Conservation (phyloP, 1,140 invertebrate genomes). For the Phymastichus coffea region DNA sequence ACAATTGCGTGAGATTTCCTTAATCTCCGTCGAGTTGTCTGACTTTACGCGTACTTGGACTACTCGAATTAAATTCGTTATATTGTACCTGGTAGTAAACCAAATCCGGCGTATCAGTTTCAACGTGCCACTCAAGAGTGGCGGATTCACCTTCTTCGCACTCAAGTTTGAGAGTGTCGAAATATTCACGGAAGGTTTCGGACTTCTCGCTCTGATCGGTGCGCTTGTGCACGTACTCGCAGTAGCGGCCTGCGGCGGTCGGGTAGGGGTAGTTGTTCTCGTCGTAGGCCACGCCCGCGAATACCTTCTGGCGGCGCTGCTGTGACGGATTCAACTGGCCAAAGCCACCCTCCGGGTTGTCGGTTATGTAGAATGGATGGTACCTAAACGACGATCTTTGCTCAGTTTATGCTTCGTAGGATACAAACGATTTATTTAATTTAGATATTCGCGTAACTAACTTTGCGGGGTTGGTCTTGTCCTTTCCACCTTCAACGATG, state of each 20-base stretch:
- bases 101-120: constrained; percentile 74
- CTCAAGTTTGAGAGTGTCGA: constrained; percentile 70
- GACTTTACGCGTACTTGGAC: too few relatives aligned
- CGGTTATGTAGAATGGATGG: constrained; percentile 93
- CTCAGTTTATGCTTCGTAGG: not conserved
- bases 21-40: too few relatives aligned
- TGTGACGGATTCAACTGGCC: constrained; percentile 72
- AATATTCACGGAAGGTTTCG: constrained; percentile 74
- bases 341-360: constrained; percentile 79
- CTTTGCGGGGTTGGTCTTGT: constrained; percentile 67
- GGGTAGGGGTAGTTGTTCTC: constrained; percentile 74
- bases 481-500: constrained; percentile 76
- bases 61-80: too few relatives aligned
- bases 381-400: constrained; percentile 59
- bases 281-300: constrained; percentile 78
- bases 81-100: constrained; percentile 82
- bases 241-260: constrained; percentile 73
- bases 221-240: constrained; percentile 75
- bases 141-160: constrained; percentile 75
- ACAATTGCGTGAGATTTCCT: too few relatives aligned
- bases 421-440: too few relatives aligned
- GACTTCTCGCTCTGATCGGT: constrained; percentile 65
- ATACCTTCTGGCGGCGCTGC: constrained; percentile 69
- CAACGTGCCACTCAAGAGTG: constrained; percentile 78
- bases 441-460: too few relatives aligned